phyloP scores from a whole-genome alignment of 1,140 invertebrate genomes.

The Eumaeus atala region DNA sequence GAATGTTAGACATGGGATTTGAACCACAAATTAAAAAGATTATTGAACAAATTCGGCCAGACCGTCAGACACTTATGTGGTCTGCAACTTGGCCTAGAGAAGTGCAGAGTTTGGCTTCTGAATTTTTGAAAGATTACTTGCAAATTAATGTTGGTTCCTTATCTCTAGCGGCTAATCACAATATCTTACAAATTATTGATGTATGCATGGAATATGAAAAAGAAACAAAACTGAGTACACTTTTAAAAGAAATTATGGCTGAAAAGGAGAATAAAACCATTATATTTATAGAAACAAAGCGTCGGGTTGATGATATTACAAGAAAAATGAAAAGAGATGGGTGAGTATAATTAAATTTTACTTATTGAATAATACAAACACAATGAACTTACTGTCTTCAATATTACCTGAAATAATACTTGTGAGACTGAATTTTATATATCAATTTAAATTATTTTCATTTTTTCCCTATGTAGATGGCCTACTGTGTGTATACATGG shows the following conservation, averaged over 20 bases:
- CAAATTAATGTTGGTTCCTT: constrained; percentile 94
- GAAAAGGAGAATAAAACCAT: constrained; percentile 92
- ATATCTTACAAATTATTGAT: constrained; percentile 94
- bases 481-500: constrained; percentile 90
- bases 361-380: no score
- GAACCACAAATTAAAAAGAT: constrained; percentile 99
- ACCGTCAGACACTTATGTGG: constrained; percentile 88
- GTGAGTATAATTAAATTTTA: constrained; percentile 31
- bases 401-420: no score
- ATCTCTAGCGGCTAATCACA: constrained; percentile 91
- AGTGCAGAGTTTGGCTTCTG: constrained; percentile 88
- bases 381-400: no score
- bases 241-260: constrained; percentile 88
- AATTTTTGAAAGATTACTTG: constrained; percentile 90
- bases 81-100: constrained; percentile 96
- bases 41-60: constrained; percentile 92
- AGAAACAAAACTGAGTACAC: constrained; percentile 82
- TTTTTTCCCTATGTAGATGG: constrained; percentile 71
- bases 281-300: constrained; percentile 95
- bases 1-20: constrained; percentile 99
- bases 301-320: constrained; percentile 91
- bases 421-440: not conserved
- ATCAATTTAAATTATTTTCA: not conserved
- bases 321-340: constrained; percentile 90
- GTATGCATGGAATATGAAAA: constrained; percentile 90